These are phyloP conservation scores for Himalopsyche kuldschensis DNA, from an alignment of 2,888 invertebrate genomes.

Conservation along the genomic window DNA sequence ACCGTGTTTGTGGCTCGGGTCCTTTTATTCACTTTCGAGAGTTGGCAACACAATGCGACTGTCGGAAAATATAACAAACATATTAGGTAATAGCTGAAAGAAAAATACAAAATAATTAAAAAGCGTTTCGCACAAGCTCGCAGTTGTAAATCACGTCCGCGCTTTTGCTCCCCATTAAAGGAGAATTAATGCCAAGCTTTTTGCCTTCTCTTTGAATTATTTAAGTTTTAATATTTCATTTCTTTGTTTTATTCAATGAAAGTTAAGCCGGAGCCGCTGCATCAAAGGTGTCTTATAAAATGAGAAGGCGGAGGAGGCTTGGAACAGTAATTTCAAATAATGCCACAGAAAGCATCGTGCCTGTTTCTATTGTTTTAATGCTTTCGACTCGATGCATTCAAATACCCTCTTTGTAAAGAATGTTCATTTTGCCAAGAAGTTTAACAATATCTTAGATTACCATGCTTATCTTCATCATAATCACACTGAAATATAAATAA, in stretches of 20 bases:
- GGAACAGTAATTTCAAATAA: background rate
- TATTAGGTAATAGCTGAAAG: background rate
- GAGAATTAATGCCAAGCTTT: background rate
- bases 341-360: background rate
- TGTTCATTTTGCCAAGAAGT: no score
- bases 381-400: no score
- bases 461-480: no score
- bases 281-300: background rate
- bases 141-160: background rate
- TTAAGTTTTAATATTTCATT: background rate
- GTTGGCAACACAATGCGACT: background rate
- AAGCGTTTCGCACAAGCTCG: background rate
- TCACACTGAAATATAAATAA: no score
- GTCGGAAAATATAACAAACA: background rate
- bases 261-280: background rate
- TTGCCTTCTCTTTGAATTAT: background rate
- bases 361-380: background rate
- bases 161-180: background rate
- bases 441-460: no score
- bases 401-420: no score
- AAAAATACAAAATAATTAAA: constrained; percentile 1
- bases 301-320: background rate
- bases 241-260: background rate
- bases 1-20: no score
- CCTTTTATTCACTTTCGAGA: background rate